Base-by-base conservation (phyloP, 2,888 invertebrate species). In the Oscheius sp. region DNA sequence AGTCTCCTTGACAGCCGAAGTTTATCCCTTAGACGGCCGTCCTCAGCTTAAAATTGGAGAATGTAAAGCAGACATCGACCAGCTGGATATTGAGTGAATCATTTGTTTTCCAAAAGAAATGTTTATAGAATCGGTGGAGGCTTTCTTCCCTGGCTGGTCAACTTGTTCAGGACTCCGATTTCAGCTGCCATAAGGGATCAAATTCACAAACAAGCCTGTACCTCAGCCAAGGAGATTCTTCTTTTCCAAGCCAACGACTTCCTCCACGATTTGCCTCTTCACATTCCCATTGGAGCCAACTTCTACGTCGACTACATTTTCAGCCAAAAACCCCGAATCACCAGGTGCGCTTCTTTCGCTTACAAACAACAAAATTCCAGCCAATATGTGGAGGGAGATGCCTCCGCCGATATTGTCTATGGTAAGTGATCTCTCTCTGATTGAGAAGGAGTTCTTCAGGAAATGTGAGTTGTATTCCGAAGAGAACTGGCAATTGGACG, bases 111-210 rank as follows among this genome's bases (percentile, higher is more conserved):
- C 37, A 12, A 15, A 25, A 42, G n/a, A 4, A 3, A 4, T 23
- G 37, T 31, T 65, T 64, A 48, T 57, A 78, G 75, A 65, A 74
- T 81, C 39, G 82, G 82, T 20, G 83, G 83, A 50, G 78, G 82
- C 31, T 76, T 83, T 1, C 67, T 84, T 33, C 79, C 78, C 2
- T 84, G 82, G 82, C 68, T 84, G 8, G 78, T 83, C 17, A 81
- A 84, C 50, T 70, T 84, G 15, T 83, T 83, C 72, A 66, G 73
- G 3, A 58, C 69, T 1, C 74, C 74, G 12, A 68, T 84, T 17
- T 77, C 80, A 23, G 61, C 58, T 8, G 67, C 78, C 0, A 69
- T 84, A 53, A 76, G 73, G 57, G 31, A 75, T 15, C 70, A 70
- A 1, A 79, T 83, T 48, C 77, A 81, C 55, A 55, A 72, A 33